Evolutionary conservation across 2,888 invertebrate species (phyloP), one percentile per base, ranked within the genome.

Genomic region (Fragum fragum): DNA sequence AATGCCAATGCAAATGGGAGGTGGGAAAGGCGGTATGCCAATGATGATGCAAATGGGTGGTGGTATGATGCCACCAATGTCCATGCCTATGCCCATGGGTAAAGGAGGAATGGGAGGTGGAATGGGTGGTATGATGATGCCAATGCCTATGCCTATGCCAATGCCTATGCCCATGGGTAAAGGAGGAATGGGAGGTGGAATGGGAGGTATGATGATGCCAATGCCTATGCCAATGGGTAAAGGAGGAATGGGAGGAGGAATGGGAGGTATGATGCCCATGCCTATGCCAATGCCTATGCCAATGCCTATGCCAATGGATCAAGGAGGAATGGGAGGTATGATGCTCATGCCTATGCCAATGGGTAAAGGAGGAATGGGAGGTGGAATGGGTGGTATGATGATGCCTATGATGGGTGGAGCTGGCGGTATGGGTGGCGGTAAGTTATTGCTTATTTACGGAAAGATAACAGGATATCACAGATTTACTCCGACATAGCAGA

Each of bases 241-340:
- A n/a, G 47, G 57, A 16, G 26, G 26, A 32, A 63, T 63, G 63
- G 11, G n/a, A n/a, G 23, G 32, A 1, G 63, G 63, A 36, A 63
- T 28, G 21, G 63, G 63, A n/a, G 63, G 63, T n/a, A 63, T 63
- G 61, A 61, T 61, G 61, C n/a, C n/a, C n/a, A 61, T 61, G 61
- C n/a, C 61, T 1, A 61, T 61, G 61, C n/a, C n/a, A n/a, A 14
- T 39, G 39, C 39, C 39, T 39, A 53, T 53, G 53, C 53, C 53
- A 7, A 53, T 53, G 53, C 53, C 53, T 53, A n/a, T n/a, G n/a
- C n/a, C n/a, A n/a, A n/a, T n/a, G 42, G 42, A 16, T 11, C 9
- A 42, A 42, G 42, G 42, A 9, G 42, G 42, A 11, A 52, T 52
- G 52, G 52, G 52, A 52, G 52, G 52, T 16, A 16, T 9, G 9